A percentile compares a stretch with the other conserved stretches of the same genome.
phyloP scores from a whole-genome alignment of 2,797 vertebrate species.

The Kryptopterus vitreolus region DNA sequence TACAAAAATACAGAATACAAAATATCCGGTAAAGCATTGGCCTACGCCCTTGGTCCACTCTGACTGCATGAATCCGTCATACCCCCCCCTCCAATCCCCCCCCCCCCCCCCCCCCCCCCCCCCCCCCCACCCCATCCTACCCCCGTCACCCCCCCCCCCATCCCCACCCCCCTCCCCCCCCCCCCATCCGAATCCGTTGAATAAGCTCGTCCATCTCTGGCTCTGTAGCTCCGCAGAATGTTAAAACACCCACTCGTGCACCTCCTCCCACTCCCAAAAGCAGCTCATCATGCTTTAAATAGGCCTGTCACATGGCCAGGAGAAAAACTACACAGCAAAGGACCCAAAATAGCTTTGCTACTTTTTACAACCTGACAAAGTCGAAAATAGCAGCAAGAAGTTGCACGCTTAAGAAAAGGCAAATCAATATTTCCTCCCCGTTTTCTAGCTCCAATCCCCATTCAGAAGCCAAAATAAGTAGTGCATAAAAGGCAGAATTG shows the following conservation, averaged over 20 bases:
- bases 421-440: conserved; percentile 53
- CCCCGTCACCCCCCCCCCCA: conserved; percentile 62
- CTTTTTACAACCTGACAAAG: conserved; percentile 47
- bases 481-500: background rate
- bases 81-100: conserved; percentile 55
- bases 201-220: conserved; percentile 44
- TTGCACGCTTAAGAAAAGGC: conserved; percentile 21
- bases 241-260: conserved; percentile 54
- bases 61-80: conserved; percentile 71
- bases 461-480: conserved; percentile 17
- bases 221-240: conserved; percentile 62
- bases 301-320: conserved; percentile 68
- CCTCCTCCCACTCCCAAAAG: conserved; percentile 56
- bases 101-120: conserved; percentile 49
- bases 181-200: conserved; percentile 23
- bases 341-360: conserved; percentile 50
- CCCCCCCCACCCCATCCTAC: conserved; percentile 45
- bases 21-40: conserved; percentile 62
- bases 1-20: conserved; percentile 11
- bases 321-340: conserved; percentile 62
- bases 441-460: background rate
- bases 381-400: conserved; percentile 51
- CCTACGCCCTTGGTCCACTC: conserved; percentile 59
- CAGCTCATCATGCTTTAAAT: conserved; percentile 65
- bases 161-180: conserved; percentile 55